Base-by-base conservation (phyloP, 2,797 vertebrate species). In the Selene dorsalis region DNA sequence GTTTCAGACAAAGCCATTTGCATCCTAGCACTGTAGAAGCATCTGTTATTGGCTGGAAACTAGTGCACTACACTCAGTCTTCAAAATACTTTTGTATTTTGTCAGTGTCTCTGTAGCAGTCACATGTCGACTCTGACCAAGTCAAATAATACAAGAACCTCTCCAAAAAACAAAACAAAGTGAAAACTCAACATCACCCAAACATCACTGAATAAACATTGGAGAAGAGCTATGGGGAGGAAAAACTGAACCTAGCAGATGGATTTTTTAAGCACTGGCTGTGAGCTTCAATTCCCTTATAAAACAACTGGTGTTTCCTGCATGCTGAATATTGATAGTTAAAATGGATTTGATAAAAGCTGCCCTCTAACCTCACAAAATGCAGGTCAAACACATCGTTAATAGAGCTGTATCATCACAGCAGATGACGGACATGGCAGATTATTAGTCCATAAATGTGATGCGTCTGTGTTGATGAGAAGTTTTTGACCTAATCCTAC, bases 291-390 rank as follows among this genome's bases (percentile, higher is more conserved):
- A 38, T 38, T 60, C 8, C 14, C 30, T 28, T 10, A 64, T 39
- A 30, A 57, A 45, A 55, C 5, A 9, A 7, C 14, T 24, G 56
- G 6, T 6, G n/a, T 24, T 63, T n/a, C n/a, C 32, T 38, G 12
- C 38, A 52, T 39, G 16, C 28, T 64, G 3, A 41, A 63, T 59
- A 63, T 35, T 47, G 18, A 73, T 18, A 38, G 38, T 48, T 61
- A 58, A 24, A 58, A 62, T 20, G 17, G 24, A 69, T 32, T 24
- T 41, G 12, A 35, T 22, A 24, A 53, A 6, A 32, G 17, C 22
- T 50, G 17, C 35, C 4, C n/a, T 7, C 26, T 1, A 28, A 58
- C n/a, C 6, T 45, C 17, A 47, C 3, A 62, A 2, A 35, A 50
- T 22, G 7, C 24, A 57, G 32, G 32, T 50, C 26, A 69, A 58